phyloP scores from a whole-genome alignment of 2,888 invertebrate species.

The Tyria jacobaeae region DNA sequence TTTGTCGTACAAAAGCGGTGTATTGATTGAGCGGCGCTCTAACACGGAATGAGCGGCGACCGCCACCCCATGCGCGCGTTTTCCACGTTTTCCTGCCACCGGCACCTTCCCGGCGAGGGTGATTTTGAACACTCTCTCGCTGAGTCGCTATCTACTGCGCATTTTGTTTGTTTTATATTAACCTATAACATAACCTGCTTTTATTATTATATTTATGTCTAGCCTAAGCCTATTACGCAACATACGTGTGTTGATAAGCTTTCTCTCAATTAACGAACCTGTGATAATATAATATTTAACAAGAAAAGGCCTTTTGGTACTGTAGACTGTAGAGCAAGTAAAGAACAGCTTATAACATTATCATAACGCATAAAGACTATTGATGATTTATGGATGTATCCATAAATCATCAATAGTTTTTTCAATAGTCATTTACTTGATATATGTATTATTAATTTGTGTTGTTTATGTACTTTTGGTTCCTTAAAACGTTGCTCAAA shows the following conservation, averaged over 20 bases:
- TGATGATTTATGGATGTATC: too few relatives aligned
- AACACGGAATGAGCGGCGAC: conserved; percentile 72
- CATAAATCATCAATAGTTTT: too few relatives aligned
- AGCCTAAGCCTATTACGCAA: conserved; percentile 17
- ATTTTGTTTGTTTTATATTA: conserved; percentile 56
- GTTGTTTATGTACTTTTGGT: too few relatives aligned
- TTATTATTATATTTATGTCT: conserved; percentile 39
- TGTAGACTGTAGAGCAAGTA: not conserved
- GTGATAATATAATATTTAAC: too few relatives aligned
- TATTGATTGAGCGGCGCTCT: conserved; percentile 82
- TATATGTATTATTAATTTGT: too few relatives aligned
- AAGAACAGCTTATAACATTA: not conserved
- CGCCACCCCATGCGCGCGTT: conserved; percentile 77
- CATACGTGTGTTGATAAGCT: conserved; percentile 11
- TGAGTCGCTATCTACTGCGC: conserved; percentile 52
- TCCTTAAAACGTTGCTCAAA: too few relatives aligned
- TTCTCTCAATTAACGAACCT: not conserved
- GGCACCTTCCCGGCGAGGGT: conserved; percentile 37
- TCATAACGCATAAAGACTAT: too few relatives aligned
- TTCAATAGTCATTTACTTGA: too few relatives aligned
- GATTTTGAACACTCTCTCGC: conserved; percentile 54
- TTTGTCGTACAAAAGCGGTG: conserved; percentile 58
- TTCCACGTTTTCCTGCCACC: conserved; percentile 79
- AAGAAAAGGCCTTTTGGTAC: too few relatives aligned
- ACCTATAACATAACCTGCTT: conserved; percentile 38